Conservation (phyloP, 64 coral and sea anemone species). For the Porites australiensis region DNA sequence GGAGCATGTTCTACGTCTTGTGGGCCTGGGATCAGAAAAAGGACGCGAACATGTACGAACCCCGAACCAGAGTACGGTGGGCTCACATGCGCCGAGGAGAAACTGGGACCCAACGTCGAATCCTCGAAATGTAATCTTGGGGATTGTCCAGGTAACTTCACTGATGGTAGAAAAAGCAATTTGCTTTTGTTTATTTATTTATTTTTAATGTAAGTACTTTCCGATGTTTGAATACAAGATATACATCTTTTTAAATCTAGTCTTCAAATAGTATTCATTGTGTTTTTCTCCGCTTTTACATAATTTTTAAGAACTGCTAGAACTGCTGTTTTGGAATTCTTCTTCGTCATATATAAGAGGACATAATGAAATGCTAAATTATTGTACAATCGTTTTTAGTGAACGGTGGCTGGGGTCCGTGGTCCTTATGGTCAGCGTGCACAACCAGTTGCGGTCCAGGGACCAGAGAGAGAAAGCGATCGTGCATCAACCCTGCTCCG, state of each 20-base stretch:
- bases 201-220: no score
- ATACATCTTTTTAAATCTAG: no score
- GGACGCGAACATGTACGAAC: constrained; percentile 84
- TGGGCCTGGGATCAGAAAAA: constrained; percentile 82
- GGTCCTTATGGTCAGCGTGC: constrained; percentile 87
- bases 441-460: constrained; percentile 83
- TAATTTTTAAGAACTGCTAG: no score
- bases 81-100: constrained; percentile 77
- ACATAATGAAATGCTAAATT: neutral
- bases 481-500: constrained; percentile 74
- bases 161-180: no score
- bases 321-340: no score
- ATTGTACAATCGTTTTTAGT: constrained; percentile 22
- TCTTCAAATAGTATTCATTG: no score
- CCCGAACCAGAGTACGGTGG: constrained; percentile 94
- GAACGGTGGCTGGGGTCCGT: constrained; percentile 81
- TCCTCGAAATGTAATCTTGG: constrained; percentile 60
- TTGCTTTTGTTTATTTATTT: no score
- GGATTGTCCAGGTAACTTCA: constrained; percentile 77
- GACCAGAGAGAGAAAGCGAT: constrained; percentile 73
- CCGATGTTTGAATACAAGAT: no score
- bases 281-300: no score
- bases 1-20: constrained; percentile 83
- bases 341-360: no score
- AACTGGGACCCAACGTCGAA: constrained; percentile 83